Evolutionary conservation across 1,140 invertebrate species (phyloP).

Genomic region (Mylabris phalerata): DNA sequence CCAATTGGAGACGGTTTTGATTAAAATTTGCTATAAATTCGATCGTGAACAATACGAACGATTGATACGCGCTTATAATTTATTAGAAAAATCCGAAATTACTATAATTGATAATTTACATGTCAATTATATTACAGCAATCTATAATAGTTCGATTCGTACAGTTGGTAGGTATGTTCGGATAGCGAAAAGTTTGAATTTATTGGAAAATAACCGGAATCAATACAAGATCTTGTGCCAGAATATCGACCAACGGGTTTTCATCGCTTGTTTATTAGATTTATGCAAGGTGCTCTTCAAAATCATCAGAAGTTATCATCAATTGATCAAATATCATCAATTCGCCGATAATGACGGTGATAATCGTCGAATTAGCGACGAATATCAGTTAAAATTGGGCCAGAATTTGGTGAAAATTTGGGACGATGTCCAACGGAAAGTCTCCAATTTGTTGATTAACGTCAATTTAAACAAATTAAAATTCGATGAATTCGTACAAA

Average conservation of each 20-base stretch:
- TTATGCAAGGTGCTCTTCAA: conserved; percentile 77
- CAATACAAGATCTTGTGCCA: conserved; percentile 75
- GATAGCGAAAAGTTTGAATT: conserved; percentile 24
- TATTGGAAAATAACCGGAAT: conserved; percentile 46
- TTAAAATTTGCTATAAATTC: conserved; percentile 49
- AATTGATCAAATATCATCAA: conserved; percentile 73
- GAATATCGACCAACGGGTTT: conserved; percentile 50
- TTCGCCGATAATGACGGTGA: conserved; percentile 33
- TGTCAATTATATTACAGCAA: conserved; percentile 91
- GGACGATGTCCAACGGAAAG: conserved; percentile 91
- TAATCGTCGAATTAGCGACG: conserved; percentile 41
- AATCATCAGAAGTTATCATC: conserved; percentile 75
- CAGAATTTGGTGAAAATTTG: conserved; percentile 80
- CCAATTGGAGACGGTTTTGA: conserved; percentile 79
- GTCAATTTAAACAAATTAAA: conserved; percentile 77
- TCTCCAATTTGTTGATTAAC: conserved; percentile 68
- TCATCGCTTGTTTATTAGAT: conserved; percentile 73
- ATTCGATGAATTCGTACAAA: conserved; percentile 91
- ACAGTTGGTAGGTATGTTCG: conserved; percentile 64
- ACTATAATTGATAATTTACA: conserved; percentile 85
- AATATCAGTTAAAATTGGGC: conserved; percentile 72
- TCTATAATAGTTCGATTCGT: conserved; percentile 81
- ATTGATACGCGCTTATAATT: conserved; percentile 76
- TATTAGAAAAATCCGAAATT: conserved; percentile 79
- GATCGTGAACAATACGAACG: conserved; percentile 66